Evolutionary conservation across 2,888 invertebrate species (phyloP).

Genomic region (Terebella lapidaria): DNA sequence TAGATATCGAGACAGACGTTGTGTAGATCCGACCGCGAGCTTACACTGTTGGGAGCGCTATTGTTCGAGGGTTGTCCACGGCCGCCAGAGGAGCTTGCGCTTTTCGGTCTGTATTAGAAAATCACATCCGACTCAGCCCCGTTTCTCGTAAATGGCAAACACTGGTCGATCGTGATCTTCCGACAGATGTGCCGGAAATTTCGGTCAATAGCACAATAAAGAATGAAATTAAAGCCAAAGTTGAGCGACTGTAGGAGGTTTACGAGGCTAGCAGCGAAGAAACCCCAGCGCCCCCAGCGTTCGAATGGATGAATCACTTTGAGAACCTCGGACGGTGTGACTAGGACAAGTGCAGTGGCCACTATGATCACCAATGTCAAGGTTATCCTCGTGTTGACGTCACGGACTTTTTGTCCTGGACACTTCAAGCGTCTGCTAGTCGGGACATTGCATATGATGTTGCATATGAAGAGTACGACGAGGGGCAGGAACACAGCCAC

Average conservation of each 20-base stretch:
- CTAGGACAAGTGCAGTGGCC: conserved; percentile 38
- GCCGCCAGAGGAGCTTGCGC: background rate
- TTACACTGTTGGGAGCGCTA: too few relatives aligned
- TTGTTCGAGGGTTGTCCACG: background rate
- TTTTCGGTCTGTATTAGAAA: background rate
- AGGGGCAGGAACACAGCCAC: conserved; percentile 43
- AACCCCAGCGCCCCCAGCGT: conserved; percentile 11
- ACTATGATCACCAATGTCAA: conserved; percentile 43
- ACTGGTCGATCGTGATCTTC: background rate
- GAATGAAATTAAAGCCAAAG: conserved; percentile 72
- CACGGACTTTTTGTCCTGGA: background rate
- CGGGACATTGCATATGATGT: conserved; percentile 23
- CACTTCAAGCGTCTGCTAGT: background rate
- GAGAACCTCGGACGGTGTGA: conserved; percentile 42
- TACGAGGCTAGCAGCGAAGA: conserved; percentile 8
- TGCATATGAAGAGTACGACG: conserved; percentile 39
- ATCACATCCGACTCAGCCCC: background rate
- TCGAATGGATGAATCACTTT: conserved; percentile 31
- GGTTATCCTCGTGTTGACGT: conserved; percentile 27
- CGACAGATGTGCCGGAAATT: conserved; percentile 59
- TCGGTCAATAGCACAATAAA: conserved; percentile 72
- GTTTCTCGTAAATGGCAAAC: background rate
- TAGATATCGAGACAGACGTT: too few relatives aligned
- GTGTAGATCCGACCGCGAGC: too few relatives aligned
- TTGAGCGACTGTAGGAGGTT: conserved; percentile 50